Conservation (phyloP, 2,888 invertebrate species). For the Neocrepidodera transversa region DNA sequence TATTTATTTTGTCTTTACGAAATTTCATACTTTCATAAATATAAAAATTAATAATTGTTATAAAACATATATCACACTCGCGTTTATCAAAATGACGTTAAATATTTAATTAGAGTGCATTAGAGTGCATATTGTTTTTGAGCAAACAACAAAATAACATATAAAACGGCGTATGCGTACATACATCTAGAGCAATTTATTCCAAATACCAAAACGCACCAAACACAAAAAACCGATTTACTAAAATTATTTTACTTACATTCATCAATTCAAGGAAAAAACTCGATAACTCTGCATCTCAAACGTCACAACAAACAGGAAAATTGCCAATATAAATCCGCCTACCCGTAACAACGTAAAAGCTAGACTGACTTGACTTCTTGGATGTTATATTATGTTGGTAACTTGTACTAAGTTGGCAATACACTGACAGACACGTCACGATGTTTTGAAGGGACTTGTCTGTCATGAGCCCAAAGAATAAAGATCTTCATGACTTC, state of each 20-base stretch:
- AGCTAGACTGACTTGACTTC: slow-evolving; percentile 37
- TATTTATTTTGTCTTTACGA: too few relatives aligned
- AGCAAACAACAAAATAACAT: background rate
- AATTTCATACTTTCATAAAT: too few relatives aligned
- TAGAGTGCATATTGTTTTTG: background rate
- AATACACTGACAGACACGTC: too few relatives aligned
- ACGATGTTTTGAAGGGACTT: too few relatives aligned
- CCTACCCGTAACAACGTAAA: slow-evolving; percentile 33
- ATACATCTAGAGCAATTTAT: too few relatives aligned
- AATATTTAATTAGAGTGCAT: background rate
- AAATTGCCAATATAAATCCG: slow-evolving; percentile 36
- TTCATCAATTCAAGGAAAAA: slow-evolving; percentile 50
- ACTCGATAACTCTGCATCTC: slow-evolving; percentile 41
- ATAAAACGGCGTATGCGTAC: slow-evolving; percentile 11
- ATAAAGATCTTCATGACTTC: too few relatives aligned
- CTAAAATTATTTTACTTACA: slow-evolving; percentile 45
- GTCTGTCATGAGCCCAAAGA: too few relatives aligned
- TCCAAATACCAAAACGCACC: too few relatives aligned
- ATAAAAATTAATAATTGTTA: background rate
- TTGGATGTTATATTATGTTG: too few relatives aligned
- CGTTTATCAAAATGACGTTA: background rate
- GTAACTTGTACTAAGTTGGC: too few relatives aligned
- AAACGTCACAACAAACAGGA: slow-evolving; percentile 40
- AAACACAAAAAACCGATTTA: background rate
- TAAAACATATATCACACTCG: background rate